A percentile compares a stretch with the other conserved stretches of the same genome.
Conservation (phyloP, 1,140 invertebrate genomes). For the Lepidostoma basale region DNA sequence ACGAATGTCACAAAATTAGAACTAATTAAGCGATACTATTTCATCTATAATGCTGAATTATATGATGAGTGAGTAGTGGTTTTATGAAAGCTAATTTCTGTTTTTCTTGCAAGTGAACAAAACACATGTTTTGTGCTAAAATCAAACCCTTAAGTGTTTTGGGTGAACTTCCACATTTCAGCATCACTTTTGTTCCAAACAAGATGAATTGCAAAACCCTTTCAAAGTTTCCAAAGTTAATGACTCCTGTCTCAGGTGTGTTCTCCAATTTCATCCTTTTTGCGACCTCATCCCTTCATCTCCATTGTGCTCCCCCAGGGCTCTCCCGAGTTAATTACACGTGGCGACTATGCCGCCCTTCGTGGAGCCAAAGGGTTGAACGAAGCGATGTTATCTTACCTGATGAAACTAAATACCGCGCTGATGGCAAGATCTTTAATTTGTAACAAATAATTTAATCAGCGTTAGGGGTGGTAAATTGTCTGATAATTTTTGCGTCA, state of each 20-base stretch:
- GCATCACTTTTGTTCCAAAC: not conserved
- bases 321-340: conserved; percentile 10
- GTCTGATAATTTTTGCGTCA: too few species aligned
- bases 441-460: too few species aligned
- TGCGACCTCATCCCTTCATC: not conserved
- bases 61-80: too few species aligned
- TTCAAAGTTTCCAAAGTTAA: not conserved
- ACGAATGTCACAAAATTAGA: too few species aligned
- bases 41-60: too few species aligned
- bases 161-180: not conserved
- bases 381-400: not conserved
- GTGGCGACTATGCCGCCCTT: not conserved
- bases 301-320: not conserved
- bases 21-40: too few species aligned
- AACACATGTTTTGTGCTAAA: not conserved
- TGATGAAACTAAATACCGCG: too few species aligned
- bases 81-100: too few species aligned
- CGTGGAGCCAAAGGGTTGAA: not conserved
- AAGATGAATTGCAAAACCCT: conserved; percentile 23
- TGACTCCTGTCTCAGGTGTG: conserved; percentile 5
- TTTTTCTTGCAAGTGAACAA: not conserved
- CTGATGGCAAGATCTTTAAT: too few species aligned
- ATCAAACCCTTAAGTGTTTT: not conserved
- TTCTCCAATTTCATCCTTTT: conserved; percentile 22
- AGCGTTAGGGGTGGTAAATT: too few species aligned